These are phyloP conservation scores for Siderastrea radians DNA, from an alignment of 92 coral and sea anemone genomes.

Conservation along the genomic window DNA sequence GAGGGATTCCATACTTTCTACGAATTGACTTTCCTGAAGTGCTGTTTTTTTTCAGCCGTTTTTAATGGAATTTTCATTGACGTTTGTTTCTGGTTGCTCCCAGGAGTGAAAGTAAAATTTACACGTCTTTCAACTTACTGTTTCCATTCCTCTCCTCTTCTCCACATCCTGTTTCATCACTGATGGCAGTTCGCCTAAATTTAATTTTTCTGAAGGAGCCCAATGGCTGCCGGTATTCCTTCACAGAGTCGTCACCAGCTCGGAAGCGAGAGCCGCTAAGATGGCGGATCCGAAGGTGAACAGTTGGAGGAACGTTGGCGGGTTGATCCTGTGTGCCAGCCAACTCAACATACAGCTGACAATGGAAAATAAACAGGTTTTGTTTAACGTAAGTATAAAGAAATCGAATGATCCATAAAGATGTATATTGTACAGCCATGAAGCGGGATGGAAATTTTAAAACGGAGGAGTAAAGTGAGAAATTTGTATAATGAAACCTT, in stretches of 20 bases:
- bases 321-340: background rate
- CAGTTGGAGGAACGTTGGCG: background rate
- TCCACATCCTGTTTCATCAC: background rate
- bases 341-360: background rate
- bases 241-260: background rate
- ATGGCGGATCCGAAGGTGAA: background rate
- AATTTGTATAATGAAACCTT: too few species aligned
- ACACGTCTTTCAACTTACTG: conserved; percentile 1
- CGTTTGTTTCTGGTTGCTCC: too few species aligned
- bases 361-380: background rate
- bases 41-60: too few species aligned
- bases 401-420: too few species aligned
- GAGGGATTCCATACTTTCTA: too few species aligned
- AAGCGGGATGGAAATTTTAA: too few species aligned
- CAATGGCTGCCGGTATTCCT: background rate
- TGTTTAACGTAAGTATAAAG: too few species aligned
- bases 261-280: background rate
- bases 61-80: too few species aligned
- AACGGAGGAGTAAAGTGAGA: too few species aligned
- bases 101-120: too few species aligned
- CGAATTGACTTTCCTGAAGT: too few species aligned
- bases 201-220: background rate
- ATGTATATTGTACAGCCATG: too few species aligned
- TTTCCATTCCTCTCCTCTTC: background rate
- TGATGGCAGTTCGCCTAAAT: background rate